Evolutionary conservation across 2,888 invertebrate genomes (phyloP), one percentile per base, ranked within the genome.

Genomic region (Zootermopsis nevadensis): DNA sequence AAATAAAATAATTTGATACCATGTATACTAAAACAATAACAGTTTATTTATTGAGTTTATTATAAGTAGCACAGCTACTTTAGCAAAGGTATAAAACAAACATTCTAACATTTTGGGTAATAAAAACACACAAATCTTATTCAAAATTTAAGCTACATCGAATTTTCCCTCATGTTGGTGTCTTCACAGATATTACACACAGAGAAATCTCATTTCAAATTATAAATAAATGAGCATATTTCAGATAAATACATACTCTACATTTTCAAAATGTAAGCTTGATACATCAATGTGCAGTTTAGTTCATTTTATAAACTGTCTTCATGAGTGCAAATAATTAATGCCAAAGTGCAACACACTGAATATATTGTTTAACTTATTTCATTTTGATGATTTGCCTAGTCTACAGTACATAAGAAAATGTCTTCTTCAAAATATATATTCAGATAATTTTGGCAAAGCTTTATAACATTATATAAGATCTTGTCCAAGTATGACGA

Each of bases 51-150:
- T 33, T 77, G 15, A 77, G 7, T 77, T 30, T 77, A 31, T 53
- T 66, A 35, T 35, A 55, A 79, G 79, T 79, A 66, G 79, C 79
- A 60, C 66, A 35, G 79, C 79, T 66, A 79, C 79, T 79, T 38
- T 53, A 38, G 66, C 72, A 42, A 72, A 72, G 82, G 35, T 76
- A 82, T 38, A 60, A 35, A 69, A 82, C 76, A 81, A 74, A 74
- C 66, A 66, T 42, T 77, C 30, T 15, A 15, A 77, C 53, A 79
- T 80, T 80, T 35, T 38, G 55, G 38, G 74, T 82, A n/a, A 48
- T 53, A 76, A 76, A 76, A 74, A 82, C 53, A 82, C 82, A 72
- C 38, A 76, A 60, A 30, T 74, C 42, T 72, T 69, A 31, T 55
- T 76, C 38, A 35, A 38, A 60, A 31, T 79, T 35, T 30, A 55